A percentile compares a stretch with the other conserved stretches of the same genome.
These are phyloP conservation scores for Bombus affinis DNA, from an alignment of 1,140 invertebrate genomes.

Conservation along the genomic window DNA sequence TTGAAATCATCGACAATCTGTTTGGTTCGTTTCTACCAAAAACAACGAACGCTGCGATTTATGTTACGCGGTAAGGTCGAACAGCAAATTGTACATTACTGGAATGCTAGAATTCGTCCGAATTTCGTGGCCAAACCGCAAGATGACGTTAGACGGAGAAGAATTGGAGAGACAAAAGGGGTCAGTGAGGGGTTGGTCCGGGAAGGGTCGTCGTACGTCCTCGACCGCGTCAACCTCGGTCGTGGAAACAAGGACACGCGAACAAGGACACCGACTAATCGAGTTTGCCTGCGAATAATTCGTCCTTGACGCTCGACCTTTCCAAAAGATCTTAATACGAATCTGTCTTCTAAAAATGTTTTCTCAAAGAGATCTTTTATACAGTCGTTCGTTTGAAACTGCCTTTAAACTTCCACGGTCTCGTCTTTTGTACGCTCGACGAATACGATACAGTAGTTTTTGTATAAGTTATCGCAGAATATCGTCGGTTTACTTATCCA, in stretches of 20 bases:
- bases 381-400: background rate
- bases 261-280: background rate
- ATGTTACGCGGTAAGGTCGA: too few species aligned
- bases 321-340: background rate
- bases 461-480: too few species aligned
- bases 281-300: background rate
- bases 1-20: accelerated
- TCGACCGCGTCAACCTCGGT: background rate
- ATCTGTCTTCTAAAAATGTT: background rate
- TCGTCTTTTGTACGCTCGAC: too few species aligned
- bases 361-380: background rate
- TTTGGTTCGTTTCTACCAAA: too few species aligned
- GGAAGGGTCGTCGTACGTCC: background rate
- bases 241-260: background rate
- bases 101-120: background rate
- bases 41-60: too few species aligned
- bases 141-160: background rate
- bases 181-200: background rate
- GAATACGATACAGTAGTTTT: too few species aligned
- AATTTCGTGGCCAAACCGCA: background rate
- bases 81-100: too few species aligned
- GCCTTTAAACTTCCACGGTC: too few species aligned
- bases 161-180: background rate
- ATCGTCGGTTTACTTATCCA: too few species aligned
- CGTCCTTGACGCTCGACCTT: background rate